Percentiles rank a stretch among this genome's conserved stretches.
Conservation (phyloP, 2,113 vertebrate species). For the rabbit (Oryctolagus cuniculus) region DNA sequence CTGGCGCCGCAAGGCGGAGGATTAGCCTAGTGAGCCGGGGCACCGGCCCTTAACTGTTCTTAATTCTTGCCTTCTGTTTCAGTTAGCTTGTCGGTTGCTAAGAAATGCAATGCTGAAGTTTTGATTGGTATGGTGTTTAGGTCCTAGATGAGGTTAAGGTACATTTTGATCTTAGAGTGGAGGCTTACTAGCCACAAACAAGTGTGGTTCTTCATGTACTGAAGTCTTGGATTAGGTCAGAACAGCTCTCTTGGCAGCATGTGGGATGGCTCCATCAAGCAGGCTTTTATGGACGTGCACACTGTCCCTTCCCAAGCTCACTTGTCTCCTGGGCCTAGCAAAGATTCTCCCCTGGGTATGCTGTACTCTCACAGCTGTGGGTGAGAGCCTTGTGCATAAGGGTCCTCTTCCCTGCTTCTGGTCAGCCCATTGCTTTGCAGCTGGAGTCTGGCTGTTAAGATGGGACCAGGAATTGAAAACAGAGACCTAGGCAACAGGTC, state of each 20-base stretch:
- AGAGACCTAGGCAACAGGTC: neutral
- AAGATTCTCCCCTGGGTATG: neutral
- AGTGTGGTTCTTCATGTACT: neutral
- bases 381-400: too few species aligned
- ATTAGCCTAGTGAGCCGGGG: too few species aligned
- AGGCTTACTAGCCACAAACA: neutral
- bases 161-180: conserved; percentile 30
- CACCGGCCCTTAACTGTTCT: neutral
- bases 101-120: conserved; percentile 4
- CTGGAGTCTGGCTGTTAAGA: neutral
- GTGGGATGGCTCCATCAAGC: neutral
- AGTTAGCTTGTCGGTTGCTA: neutral
- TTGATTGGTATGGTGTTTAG: conserved; percentile 22
- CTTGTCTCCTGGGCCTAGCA: neutral
- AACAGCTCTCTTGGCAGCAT: neutral
- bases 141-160: conserved; percentile 46
- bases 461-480: neutral
- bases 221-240: neutral
- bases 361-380: neutral
- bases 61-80: conserved; percentile 44
- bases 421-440: neutral
- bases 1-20: too few species aligned
- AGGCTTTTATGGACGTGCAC: neutral
- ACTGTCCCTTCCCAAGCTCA: neutral
- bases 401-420: neutral